Evolutionary conservation across 2,888 invertebrate species (phyloP).

Genomic region (Lasius fuliginosus): DNA sequence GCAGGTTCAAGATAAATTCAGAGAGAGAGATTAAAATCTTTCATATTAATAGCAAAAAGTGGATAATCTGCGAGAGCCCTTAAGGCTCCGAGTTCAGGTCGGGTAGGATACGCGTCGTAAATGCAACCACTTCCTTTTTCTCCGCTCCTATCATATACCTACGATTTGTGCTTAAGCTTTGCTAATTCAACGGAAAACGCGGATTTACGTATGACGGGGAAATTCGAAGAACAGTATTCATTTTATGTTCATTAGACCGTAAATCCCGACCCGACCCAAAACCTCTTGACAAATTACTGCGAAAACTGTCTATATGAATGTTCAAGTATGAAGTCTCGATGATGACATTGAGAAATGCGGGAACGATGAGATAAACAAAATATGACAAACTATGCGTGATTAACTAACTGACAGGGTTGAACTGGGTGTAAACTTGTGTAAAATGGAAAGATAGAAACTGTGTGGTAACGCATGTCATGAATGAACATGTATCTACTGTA

Average conservation of each 20-base stretch:
- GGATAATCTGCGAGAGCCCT: conserved; percentile 25
- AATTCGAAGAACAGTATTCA: background rate
- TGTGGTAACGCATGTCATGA: conserved; percentile 34
- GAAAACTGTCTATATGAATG: conserved; percentile 16
- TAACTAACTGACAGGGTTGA: conserved; percentile 21
- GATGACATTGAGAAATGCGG: conserved; percentile 50
- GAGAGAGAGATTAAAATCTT: conserved; percentile 11
- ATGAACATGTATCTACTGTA: conserved; percentile 47
- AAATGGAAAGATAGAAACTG: conserved; percentile 50
- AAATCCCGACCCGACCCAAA: conserved; percentile 58
- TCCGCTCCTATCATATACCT: background rate
- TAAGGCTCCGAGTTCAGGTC: conserved; percentile 41
- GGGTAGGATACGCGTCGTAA: conserved; percentile 29
- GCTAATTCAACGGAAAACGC: background rate
- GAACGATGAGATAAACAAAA: conserved; percentile 41
- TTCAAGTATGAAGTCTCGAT: conserved; percentile 27
- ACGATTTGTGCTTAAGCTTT: background rate
- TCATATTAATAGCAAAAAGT: conserved; percentile 36
- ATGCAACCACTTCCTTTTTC: conserved; percentile 7
- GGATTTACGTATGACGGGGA: background rate
- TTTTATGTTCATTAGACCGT: background rate
- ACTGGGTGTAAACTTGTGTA: conserved; percentile 28
- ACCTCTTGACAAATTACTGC: conserved; percentile 13
- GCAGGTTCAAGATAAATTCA: conserved; percentile 17
- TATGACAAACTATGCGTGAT: conserved; percentile 41